A percentile compares a stretch with the other conserved stretches of the same genome.
phyloP scores from a whole-genome alignment of 2,113 vertebrate species.

The Cariama cristata region DNA sequence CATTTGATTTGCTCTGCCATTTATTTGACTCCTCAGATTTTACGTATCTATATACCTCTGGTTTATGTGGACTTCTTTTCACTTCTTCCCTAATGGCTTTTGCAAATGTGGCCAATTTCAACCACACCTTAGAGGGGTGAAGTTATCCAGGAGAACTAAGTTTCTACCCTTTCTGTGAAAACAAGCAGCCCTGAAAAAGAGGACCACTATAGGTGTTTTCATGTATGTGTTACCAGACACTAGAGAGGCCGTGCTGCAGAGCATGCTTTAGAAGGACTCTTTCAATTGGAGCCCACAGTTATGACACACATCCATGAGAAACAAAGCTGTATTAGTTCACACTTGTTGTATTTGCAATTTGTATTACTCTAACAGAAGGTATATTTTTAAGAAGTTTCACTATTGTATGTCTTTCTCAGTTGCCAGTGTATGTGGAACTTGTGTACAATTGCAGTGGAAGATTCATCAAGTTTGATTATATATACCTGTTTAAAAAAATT shows the following conservation, averaged over 20 bases:
- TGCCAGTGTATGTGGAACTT: neutral
- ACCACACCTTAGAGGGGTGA: neutral
- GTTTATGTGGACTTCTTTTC: neutral
- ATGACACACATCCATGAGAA: fast-evolving
- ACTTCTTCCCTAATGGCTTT: neutral
- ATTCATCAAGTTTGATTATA: neutral
- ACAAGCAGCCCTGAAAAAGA: neutral
- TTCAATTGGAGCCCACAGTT: neutral
- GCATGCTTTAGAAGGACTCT: neutral
- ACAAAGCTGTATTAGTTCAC: neutral
- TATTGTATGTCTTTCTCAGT: neutral
- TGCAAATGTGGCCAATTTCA: neutral
- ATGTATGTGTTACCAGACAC: neutral
- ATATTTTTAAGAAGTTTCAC: neutral
- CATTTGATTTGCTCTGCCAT: neutral
- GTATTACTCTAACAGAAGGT: neutral
- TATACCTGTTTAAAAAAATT: neutral
- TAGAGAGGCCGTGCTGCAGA: neutral
- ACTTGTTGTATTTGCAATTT: neutral
- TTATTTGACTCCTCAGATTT: neutral
- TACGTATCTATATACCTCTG: fast-evolving
- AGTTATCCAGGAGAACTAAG: neutral
- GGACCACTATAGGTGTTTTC: neutral
- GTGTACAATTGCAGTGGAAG: neutral
- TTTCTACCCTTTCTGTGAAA: neutral